Evolutionary conservation across 2,797 vertebrate genomes (phyloP), one percentile per base, ranked within the genome.

Genomic region (Poeciliopsis turneri): DNA sequence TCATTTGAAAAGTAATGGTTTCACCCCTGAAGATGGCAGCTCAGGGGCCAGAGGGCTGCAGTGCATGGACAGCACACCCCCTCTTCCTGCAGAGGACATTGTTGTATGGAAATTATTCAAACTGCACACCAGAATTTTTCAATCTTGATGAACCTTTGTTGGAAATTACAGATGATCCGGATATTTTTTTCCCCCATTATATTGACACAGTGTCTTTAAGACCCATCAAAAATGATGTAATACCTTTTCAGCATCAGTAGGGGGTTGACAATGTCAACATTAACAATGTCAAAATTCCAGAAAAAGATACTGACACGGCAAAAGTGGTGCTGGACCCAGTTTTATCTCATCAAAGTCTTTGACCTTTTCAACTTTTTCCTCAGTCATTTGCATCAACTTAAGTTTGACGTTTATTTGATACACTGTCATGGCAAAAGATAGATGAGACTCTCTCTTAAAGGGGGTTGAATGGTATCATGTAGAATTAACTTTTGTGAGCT

Each of bases 1-100:
- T 33, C 80, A 89, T 92, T 92, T 89, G 84, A 91, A 94, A 94
- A 93, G 87, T 93, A 90, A 94, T 93, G 92, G 92, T 93, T 93
- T 92, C 73, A 75, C 88, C 89, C 90, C 87, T 86, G 90, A 92
- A 92, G 91, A 93, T 92, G 92, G 88, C 89, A 90, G 90, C 90
- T 88, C 69, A 0, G 87, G 90, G 92, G 88, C 92, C 88, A 84
- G 82, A 89, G 88, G 88, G 90, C 84, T 87, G 83, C 72, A 85
- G 77, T 86, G 82, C 89, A 81, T 78, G 86, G 89, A 87, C 75
- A 30, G 82, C 73, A 83, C 76, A 82, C 82, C 87, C 75, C 87
- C 70, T 59, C 75, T 84, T 88, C 89, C 86, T 89, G 84, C 90
- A 79, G 85, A 88, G 87, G 85, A 88, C 86, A 64, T 79, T 86